Conservation (phyloP, 2,888 invertebrate species). For the Tetheella fluctuosa region DNA sequence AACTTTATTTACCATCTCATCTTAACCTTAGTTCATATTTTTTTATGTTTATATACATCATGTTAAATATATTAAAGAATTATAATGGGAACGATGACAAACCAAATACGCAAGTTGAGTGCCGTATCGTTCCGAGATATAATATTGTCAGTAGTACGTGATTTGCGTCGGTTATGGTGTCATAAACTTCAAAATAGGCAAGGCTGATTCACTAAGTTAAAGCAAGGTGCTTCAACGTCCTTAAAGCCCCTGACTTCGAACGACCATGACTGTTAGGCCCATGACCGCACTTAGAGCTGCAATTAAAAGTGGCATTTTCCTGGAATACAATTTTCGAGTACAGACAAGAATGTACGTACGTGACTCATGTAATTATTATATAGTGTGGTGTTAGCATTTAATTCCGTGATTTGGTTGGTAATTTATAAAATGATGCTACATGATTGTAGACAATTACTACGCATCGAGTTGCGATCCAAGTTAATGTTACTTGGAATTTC, state of each 20-base stretch:
- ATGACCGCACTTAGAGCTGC: background rate
- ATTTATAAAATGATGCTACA: background rate
- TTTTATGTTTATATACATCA: no score
- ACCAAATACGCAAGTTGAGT: conserved; percentile 10
- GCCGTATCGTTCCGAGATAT: conserved; percentile 23
- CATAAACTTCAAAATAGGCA: conserved; percentile 45
- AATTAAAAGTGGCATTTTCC: no score
- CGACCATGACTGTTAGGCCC: conserved; percentile 56
- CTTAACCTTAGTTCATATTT: no score
- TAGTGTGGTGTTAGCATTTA: background rate
- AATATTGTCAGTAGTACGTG: conserved; percentile 45
- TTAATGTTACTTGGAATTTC: background rate
- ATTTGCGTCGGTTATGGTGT: conserved; percentile 38
- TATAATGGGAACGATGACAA: conserved; percentile 16
- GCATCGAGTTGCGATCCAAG: background rate
- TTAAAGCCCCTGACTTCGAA: conserved; percentile 56
- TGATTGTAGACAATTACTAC: background rate
- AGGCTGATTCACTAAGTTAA: conserved; percentile 47
- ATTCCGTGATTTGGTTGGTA: background rate
- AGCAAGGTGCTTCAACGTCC: conserved; percentile 38
- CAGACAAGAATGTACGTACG: background rate
- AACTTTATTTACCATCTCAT: no score
- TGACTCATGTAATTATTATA: background rate
- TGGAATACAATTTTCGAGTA: background rate
- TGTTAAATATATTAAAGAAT: background rate